Base-by-base conservation (phyloP, 2,113 vertebrate genomes). In the Lagopus leucura region DNA sequence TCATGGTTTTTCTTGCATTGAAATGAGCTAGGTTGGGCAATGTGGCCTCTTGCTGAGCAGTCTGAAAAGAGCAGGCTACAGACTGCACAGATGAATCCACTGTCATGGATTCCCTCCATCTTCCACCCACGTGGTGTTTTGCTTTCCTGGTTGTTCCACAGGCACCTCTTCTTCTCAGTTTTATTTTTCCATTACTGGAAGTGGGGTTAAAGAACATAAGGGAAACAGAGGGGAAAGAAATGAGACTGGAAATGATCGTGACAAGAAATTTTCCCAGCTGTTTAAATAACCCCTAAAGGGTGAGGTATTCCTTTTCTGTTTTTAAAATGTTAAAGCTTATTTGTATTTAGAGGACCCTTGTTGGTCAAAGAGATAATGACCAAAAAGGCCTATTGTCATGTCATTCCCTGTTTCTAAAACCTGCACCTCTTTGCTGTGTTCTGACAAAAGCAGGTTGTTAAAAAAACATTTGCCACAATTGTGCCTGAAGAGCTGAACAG, bases 1-100 rank as follows among this genome's bases (percentile, higher is more conserved):
- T 90, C 40, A 57, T 58, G 85, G 40, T 83, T 89, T 82, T 74
- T 88, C 67, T 93, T 93, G 80, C 65, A 65, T 2, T 73, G 66
- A 70, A 73, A 85, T 7, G 21, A 6, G 20, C 38, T 0, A 0
- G 54, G 42, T 82, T 95, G 83, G 69, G 89, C 80, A 92, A 91
- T 52, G 40, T 76, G 27, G 8, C 10, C 36, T 73, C 54, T 84
- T 70, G 22, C 42, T 84, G 70, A 34, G 48, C 47, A 78, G 47
- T 28, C 69, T 90, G 78, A 58, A 75, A 48, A 79, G 30, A 61
- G 18, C 22, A 79, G 21, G 8, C 58, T 70, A 74, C 30, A 30
- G 74, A 25, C 19, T 28, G n/a, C 32, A 34, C 25, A 70, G 42
- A 34, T 71, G 61, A 87, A 71, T 71, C 17, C 6, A 28, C 34